Base-by-base conservation (phyloP, 2,113 vertebrate genomes). In the Zootoca vivipara region DNA sequence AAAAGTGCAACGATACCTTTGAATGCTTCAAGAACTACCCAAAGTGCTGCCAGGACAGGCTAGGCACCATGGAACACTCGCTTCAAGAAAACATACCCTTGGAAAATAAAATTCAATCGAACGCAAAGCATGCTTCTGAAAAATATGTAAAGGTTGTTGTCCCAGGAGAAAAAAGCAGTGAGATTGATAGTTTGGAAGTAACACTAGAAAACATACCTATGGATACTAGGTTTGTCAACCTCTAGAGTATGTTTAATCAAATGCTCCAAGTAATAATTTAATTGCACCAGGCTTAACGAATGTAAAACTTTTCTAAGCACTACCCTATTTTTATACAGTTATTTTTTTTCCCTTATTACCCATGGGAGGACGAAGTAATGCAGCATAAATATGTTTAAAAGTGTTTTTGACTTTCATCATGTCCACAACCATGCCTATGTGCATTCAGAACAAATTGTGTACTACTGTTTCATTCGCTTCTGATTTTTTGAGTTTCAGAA, bases 191-290 rank as follows among this genome's bases (percentile, higher is more conserved):
- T 33, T 84, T 97, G 85, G 91, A 96, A 86, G 94, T 95, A 40
- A 94, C 90, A 64, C 92, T 96, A 67, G 96, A 96, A 93, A 94
- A 94, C 75, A 73, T 93, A 62, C 96, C 95, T 33, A 91, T 92
- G 20, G 92, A 89, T 38, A n/a, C 20, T 30, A 95, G 91, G 84
- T 91, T 95, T 77, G 95, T 67, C 70, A 82, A 77, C 88, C 67
- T 46, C 42, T 89, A 72, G 33, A 73, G 3, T 42, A 78, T 35
- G 38, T 80, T 84, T 65, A 46, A 15, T 16, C 65, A 77, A 75
- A 72, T 5, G 46, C 20, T 89, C 58, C 85, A 83, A 65, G 24
- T 9, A 16, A 33, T 70, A 40, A 28, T 90, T 58, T 89, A 81
- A 52, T 91, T 52, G 22, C 73, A 28, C 18, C n/a, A 56, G 1